Percentiles rank a stretch among this genome's conserved stretches.
Conservation (phyloP, 2,888 invertebrate genomes). For the Megastigmus dorsalis region DNA sequence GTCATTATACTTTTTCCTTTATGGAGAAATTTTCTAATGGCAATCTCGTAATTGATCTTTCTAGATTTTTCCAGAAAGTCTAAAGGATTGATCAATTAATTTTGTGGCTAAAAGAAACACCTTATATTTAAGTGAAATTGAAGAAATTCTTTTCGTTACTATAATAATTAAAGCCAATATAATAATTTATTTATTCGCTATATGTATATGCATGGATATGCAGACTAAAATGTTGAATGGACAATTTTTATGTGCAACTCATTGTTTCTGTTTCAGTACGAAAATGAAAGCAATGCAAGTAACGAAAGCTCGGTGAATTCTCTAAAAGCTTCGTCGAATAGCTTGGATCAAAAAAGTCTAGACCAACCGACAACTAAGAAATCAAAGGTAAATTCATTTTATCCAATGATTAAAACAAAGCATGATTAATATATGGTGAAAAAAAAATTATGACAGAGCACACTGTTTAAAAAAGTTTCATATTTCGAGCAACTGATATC, state of each 20-base stretch:
- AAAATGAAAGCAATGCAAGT: conserved; percentile 56
- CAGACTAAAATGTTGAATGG: too few species aligned
- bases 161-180: neutral
- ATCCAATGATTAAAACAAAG: too few species aligned
- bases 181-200: too few species aligned
- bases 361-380: conserved; percentile 15
- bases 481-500: too few species aligned
- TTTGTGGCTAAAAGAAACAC: neutral
- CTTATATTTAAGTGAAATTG: neutral
- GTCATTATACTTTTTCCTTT: conserved; percentile 15
- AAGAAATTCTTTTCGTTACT: too few species aligned
- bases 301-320: conserved; percentile 57
- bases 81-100: neutral
- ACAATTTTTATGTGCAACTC: too few species aligned
- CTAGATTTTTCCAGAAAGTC: conserved; percentile 1
- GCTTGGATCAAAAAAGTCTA: conserved; percentile 9
- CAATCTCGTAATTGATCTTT: neutral
- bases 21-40: conserved; percentile 11
- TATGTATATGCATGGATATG: too few species aligned
- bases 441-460: too few species aligned
- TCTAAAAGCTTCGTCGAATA: conserved; percentile 56
- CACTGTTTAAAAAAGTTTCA: too few species aligned
- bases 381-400: conserved; percentile 37
- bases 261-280: conserved; percentile 68
- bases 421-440: too few species aligned